phyloP scores from a whole-genome alignment of 2,113 vertebrate species.

The Prunella himalayana region DNA sequence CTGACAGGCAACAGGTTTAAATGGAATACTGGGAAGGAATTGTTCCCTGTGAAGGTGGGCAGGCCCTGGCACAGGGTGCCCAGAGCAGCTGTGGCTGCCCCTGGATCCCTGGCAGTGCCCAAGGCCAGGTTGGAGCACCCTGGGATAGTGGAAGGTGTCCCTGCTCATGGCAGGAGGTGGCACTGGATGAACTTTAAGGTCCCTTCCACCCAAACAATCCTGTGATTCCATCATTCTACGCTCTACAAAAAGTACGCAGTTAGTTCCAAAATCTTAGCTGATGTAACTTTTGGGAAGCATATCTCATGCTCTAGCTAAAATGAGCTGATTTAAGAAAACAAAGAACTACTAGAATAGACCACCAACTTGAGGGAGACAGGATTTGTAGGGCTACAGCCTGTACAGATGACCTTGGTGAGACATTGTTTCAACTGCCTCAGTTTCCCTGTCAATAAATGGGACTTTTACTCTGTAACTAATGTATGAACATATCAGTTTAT shows the following conservation, averaged over 20 bases:
- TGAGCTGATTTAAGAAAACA: not conserved
- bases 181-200: accelerated
- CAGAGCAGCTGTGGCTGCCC: not conserved
- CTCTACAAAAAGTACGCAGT: not conserved
- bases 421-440: not conserved
- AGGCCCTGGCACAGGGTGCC: not conserved
- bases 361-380: not conserved
- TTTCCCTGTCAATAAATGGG: not conserved
- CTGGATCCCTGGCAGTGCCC: not conserved
- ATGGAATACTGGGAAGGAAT: accelerated
- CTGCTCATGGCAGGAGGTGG: accelerated
- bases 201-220: not conserved
- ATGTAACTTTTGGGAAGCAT: not conserved
- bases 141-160: accelerated
- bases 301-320: not conserved
- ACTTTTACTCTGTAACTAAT: not conserved
- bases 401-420: not conserved
- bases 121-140: not conserved
- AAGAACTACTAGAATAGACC: not conserved
- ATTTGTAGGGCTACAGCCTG: not conserved
- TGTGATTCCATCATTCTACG: not conserved
- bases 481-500: not conserved
- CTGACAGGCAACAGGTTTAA: too few relatives aligned
- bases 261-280: not conserved
- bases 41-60: accelerated